Conservation (phyloP, 2,888 invertebrate genomes). For the Platypus cylindrus region DNA sequence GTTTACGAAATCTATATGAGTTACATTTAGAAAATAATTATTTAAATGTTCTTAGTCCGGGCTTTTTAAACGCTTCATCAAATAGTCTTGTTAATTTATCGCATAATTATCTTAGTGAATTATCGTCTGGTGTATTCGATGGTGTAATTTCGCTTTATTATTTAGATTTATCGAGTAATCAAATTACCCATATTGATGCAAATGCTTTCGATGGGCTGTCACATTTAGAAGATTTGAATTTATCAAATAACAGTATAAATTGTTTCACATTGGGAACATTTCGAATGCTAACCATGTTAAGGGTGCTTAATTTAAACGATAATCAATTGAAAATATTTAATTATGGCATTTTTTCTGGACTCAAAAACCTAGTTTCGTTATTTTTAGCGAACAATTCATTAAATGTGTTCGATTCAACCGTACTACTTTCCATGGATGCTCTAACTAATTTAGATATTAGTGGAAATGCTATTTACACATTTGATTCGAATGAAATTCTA, state of each 20-base stretch:
- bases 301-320: constrained; percentile 24
- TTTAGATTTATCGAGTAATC: constrained; percentile 28
- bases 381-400: constrained; percentile 27
- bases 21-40: constrained; percentile 27
- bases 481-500: constrained; percentile 25
- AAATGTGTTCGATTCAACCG: constrained; percentile 22
- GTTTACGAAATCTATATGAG: constrained; percentile 26
- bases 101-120: constrained; percentile 22
- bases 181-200: constrained; percentile 22
- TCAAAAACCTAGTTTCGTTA: constrained; percentile 22
- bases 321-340: constrained; percentile 26
- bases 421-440: constrained; percentile 23
- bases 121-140: constrained; percentile 24
- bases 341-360: constrained; percentile 27
- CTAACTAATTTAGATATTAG: constrained; percentile 28
- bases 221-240: constrained; percentile 25
- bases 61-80: constrained; percentile 25
- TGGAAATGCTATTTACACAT: constrained; percentile 26
- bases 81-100: constrained; percentile 23
- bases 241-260: constrained; percentile 27
- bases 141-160: constrained; percentile 23
- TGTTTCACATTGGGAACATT: constrained; percentile 29
- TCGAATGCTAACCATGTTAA: constrained; percentile 20
- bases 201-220: constrained; percentile 25
- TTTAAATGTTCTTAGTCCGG: constrained; percentile 20